These are phyloP conservation scores for Halocaridina rubra DNA, from an alignment of 2,888 invertebrate genomes.

Conservation along the genomic window DNA sequence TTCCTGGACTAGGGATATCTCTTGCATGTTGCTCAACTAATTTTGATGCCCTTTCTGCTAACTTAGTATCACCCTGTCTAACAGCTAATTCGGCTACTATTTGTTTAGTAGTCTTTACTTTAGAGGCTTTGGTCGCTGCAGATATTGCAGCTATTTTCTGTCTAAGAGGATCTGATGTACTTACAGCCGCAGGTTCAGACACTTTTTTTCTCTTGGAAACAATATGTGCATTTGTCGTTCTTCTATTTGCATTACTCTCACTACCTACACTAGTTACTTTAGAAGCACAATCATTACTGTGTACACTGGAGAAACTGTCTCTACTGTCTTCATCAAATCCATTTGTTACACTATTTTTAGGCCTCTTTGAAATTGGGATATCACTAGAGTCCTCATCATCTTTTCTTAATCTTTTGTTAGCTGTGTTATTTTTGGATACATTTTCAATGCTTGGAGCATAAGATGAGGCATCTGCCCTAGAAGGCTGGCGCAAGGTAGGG, in stretches of 20 bases:
- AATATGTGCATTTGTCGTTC: conserved; percentile 33
- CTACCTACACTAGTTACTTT: conserved; percentile 43
- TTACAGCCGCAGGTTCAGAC: not conserved
- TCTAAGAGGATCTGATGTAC: conserved; percentile 38
- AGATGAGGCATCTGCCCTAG: conserved; percentile 50
- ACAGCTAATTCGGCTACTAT: conserved; percentile 77
- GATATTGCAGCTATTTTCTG: conserved; percentile 65
- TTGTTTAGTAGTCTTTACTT: conserved; percentile 83
- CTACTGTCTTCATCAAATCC: conserved; percentile 66
- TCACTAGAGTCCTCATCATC: conserved; percentile 55
- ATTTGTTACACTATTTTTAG: conserved; percentile 58
- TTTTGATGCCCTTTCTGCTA: conserved; percentile 61
- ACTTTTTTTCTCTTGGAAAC: conserved; percentile 31
- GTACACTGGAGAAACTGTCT: conserved; percentile 65
- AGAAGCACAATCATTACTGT: conserved; percentile 52
- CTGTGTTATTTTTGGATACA: conserved; percentile 72
- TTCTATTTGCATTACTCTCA: conserved; percentile 36
- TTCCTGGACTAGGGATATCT: conserved; percentile 62
- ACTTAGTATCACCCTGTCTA: conserved; percentile 60
- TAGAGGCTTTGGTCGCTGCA: conserved; percentile 74
- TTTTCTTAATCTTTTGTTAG: conserved; percentile 56
- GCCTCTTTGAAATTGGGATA: conserved; percentile 54
- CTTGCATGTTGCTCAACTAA: conserved; percentile 58
- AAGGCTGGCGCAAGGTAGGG: conserved; percentile 42
- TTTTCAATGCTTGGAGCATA: conserved; percentile 63